Base-by-base conservation (phyloP, 2,797 vertebrate genomes). In the Lacerta agilis region DNA sequence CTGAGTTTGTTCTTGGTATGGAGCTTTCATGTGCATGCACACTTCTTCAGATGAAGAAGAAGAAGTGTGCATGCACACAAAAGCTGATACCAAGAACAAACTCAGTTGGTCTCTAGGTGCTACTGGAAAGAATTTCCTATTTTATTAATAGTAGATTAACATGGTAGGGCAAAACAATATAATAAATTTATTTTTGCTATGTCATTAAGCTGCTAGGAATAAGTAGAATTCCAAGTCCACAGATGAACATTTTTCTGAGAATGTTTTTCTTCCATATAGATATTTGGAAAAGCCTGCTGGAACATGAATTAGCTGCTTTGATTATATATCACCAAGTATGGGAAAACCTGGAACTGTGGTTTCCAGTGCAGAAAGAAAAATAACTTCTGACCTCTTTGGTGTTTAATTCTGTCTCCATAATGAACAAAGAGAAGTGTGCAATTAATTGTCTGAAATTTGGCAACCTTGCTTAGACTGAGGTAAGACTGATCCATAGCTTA, bases 351-450 rank as follows among this genome's bases (percentile, higher is more conserved):
- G 75, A 84, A 90, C 79, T 75, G 33, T 25, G 55, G 18, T 88
- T 94, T 91, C 41, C 82, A 87, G 43, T 87, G 61, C 17, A 82
- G 83, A 77, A 77, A 77, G 33, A 82, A 87, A 76, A 87, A 83
- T 88, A 87, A 81, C 86, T 43, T 45, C 0, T 0, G 73, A 91
- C 67, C 11, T 58, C 36, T 75, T 25, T 82, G 72, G 45, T 67
- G n/a, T 82, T 94, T 87, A 86, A 72, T 81, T 5, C 78, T 79
- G 38, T 3, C 91, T 90, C 86, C 77, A 64, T 77, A 89, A 29
- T 67, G 81, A 88, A 67, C 89, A 64, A 93, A 91, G 83, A 85
- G 67, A 91, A 87, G 77, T 36, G 5, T 89, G 82, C 45, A 92
- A 67, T 91, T 92, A 75, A n/a, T 83, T 11, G 25, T 38, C 75